Conservation (phyloP, 2,888 invertebrate species). For the Polylopha cassiicola region DNA sequence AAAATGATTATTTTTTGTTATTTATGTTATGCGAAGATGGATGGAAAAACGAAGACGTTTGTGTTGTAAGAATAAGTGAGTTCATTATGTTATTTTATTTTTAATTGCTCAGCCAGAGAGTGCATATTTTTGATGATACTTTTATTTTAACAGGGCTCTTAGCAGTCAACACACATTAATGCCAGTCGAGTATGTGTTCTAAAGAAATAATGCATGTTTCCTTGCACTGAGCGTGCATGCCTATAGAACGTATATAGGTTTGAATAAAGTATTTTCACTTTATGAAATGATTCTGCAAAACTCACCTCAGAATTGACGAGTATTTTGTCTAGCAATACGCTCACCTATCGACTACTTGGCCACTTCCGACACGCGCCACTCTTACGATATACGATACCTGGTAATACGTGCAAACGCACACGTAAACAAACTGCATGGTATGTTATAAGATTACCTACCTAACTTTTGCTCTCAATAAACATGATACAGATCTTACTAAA, state of each 20-base stretch:
- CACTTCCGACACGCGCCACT: slow-evolving; percentile 28
- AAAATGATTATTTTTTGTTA: slow-evolving; percentile 57
- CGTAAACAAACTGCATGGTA: slow-evolving; percentile 61
- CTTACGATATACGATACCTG: slow-evolving; percentile 40
- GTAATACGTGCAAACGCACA: slow-evolving; percentile 48
- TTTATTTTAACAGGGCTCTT: slow-evolving; percentile 78
- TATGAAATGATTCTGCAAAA: slow-evolving; percentile 48
- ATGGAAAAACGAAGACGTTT: slow-evolving; percentile 74
- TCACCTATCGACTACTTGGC: slow-evolving; percentile 48
- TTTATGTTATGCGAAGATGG: slow-evolving; percentile 74
- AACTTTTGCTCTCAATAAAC: slow-evolving; percentile 39
- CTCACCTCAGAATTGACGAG: slow-evolving; percentile 41
- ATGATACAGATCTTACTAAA: slow-evolving; percentile 15
- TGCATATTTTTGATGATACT: slow-evolving; percentile 71
- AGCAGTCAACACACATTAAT: slow-evolving; percentile 78
- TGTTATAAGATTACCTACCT: slow-evolving; percentile 49
- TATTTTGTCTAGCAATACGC: slow-evolving; percentile 40
- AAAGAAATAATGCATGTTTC: slow-evolving; percentile 72
- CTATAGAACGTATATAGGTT: slow-evolving; percentile 61
- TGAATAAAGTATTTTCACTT: slow-evolving; percentile 47
- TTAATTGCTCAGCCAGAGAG: slow-evolving; percentile 59
- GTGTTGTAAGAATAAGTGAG: slow-evolving; percentile 76
- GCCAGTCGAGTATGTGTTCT: slow-evolving; percentile 77
- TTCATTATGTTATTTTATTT: slow-evolving; percentile 68
- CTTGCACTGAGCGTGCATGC: slow-evolving; percentile 71